phyloP scores from a whole-genome alignment of 2,888 invertebrate genomes.

The Drosophila neotestacea region DNA sequence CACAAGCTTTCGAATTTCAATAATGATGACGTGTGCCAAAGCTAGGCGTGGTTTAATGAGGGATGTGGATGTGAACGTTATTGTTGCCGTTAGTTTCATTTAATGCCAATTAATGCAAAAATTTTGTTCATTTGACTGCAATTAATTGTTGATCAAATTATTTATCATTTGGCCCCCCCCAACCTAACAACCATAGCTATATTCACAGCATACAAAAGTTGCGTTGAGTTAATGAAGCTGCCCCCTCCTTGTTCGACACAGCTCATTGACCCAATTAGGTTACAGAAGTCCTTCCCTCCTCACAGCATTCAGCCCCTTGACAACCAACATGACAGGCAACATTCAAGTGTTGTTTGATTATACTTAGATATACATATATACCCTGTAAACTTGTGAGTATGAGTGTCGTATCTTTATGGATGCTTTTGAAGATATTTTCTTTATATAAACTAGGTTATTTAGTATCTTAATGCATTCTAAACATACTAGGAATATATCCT shows the following conservation, averaged over 20 bases:
- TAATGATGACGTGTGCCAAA: conserved; percentile 41
- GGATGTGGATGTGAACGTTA: not conserved
- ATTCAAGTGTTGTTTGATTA: conserved; percentile 6
- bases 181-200: conserved; percentile 11
- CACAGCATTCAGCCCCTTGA: not conserved
- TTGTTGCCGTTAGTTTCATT: conserved; percentile 38
- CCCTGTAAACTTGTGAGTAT: not conserved
- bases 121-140: conserved; percentile 67
- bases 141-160: conserved; percentile 67
- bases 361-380: conserved; percentile 1
- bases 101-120: conserved; percentile 67
- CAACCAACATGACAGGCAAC: not conserved
- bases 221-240: conserved; percentile 50
- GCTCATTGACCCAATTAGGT: conserved; percentile 65
- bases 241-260: conserved; percentile 6
- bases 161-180: conserved; percentile 44
- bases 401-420: not conserved
- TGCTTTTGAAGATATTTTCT: not conserved
- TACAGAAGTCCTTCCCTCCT: conserved; percentile 5
- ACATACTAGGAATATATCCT: too few relatives aligned
- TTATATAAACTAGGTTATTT: too few relatives aligned
- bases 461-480: too few relatives aligned
- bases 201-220: conserved; percentile 24
- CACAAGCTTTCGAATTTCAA: not conserved
- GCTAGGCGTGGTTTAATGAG: conserved; percentile 29